These are phyloP conservation scores for Drosophila suzukii DNA, from an alignment of 1,140 invertebrate species.

Conservation along the genomic window DNA sequence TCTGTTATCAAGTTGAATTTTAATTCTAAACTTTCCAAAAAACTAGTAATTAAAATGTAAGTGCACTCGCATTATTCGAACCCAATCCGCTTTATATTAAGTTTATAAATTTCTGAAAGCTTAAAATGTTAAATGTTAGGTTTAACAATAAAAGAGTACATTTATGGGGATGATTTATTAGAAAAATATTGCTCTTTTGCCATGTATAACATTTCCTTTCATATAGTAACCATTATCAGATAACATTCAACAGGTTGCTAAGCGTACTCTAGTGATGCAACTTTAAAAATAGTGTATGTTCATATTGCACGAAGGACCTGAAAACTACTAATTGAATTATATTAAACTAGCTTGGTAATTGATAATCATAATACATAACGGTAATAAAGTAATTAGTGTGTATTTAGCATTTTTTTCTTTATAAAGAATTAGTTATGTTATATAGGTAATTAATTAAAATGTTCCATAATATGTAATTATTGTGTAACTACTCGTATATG, in stretches of 20 bases:
- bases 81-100: too few species aligned
- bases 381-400: constrained; percentile 61
- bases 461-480: constrained; percentile 51
- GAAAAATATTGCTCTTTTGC: constrained; percentile 79
- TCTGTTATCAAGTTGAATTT: too few species aligned
- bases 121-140: neutral
- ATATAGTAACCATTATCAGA: constrained; percentile 62
- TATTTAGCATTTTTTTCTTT: constrained; percentile 55
- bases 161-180: constrained; percentile 65
- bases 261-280: constrained; percentile 47
- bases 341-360: constrained; percentile 47
- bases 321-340: constrained; percentile 53
- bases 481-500: constrained; percentile 64
- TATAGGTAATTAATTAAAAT: constrained; percentile 31
- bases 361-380: constrained; percentile 67
- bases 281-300: constrained; percentile 51
- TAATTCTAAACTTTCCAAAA: too few species aligned
- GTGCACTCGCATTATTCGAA: too few species aligned
- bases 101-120: too few species aligned
- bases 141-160: neutral
- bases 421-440: constrained; percentile 33
- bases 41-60: too few species aligned
- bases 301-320: constrained; percentile 26
- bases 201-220: constrained; percentile 71
- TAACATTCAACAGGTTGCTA: constrained; percentile 70